Conservation (phyloP, 2,888 invertebrate genomes). For the Spialia ferax region DNA sequence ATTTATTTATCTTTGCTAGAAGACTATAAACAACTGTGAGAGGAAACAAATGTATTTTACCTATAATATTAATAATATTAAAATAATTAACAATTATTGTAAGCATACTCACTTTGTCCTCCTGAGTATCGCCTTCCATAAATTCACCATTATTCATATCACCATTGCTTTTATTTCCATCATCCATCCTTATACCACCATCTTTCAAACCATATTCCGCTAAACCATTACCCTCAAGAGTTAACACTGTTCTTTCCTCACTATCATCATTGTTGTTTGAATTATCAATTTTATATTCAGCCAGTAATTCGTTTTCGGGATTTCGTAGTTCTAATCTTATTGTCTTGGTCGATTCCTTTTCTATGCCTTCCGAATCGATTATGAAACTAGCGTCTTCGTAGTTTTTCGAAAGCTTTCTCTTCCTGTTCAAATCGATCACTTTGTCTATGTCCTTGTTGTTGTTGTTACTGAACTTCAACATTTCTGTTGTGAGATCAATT, state of each 20-base stretch:
- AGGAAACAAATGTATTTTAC: no score
- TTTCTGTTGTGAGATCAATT: constrained; percentile 13
- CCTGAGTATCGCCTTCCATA: constrained; percentile 52
- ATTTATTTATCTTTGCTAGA: no score
- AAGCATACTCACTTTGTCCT: constrained; percentile 62
- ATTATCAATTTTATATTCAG: constrained; percentile 27
- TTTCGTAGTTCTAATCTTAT: constrained; percentile 69
- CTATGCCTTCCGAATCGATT: constrained; percentile 64
- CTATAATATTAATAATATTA: no score
- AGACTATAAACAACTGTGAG: no score
- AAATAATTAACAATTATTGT: not conserved
- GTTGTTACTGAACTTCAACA: constrained; percentile 19
- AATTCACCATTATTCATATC: constrained; percentile 57
- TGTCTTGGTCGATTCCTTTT: constrained; percentile 63
- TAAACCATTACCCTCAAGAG: constrained; percentile 50
- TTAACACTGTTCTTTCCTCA: constrained; percentile 48
- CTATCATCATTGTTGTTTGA: constrained; percentile 35
- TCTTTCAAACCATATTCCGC: constrained; percentile 59
- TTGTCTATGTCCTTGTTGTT: constrained; percentile 54
- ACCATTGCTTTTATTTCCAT: constrained; percentile 47
- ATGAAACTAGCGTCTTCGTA: constrained; percentile 55
- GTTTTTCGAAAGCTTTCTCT: constrained; percentile 58
- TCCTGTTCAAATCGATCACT: constrained; percentile 54
- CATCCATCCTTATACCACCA: constrained; percentile 49
- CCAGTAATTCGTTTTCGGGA: constrained; percentile 49